A percentile compares a stretch with the other conserved stretches of the same genome.
Conservation (phyloP, 1,140 invertebrate species). For the Helicoverpa armigera region DNA sequence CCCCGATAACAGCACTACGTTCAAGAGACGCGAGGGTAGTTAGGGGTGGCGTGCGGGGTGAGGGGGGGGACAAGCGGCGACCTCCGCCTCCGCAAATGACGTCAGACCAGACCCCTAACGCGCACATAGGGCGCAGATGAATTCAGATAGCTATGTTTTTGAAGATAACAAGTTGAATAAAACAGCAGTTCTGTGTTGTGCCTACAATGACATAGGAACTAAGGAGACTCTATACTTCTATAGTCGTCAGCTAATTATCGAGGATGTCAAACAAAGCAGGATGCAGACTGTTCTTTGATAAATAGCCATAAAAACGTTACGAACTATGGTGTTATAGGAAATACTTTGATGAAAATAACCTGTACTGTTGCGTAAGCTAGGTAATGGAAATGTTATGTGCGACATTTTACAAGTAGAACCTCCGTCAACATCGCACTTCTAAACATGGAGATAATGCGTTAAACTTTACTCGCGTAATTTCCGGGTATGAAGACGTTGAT, state of each 20-base stretch:
- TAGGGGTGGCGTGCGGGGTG: conserved; percentile 1
- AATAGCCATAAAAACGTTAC: no score
- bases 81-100: conserved; percentile 40
- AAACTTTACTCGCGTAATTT: neutral
- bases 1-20: conserved; percentile 32
- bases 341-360: conserved; percentile 35
- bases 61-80: conserved; percentile 1
- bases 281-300: no score
- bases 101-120: conserved; percentile 39
- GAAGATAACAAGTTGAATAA: conserved; percentile 38
- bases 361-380: conserved; percentile 13
- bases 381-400: neutral
- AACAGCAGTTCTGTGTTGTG: neutral
- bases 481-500: conserved; percentile 9
- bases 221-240: neutral
- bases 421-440: conserved; percentile 15
- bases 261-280: no score
- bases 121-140: conserved; percentile 19
- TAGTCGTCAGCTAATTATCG: no score
- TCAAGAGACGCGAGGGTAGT: conserved; percentile 43
- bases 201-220: neutral
- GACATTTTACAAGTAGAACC: neutral
- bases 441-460: conserved; percentile 20
- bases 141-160: conserved; percentile 29
- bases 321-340: neutral